Percentiles rank a stretch among this genome's conserved stretches.
These are phyloP conservation scores for Protobothrops flavoviridis DNA, from an alignment of 2,113 vertebrate species.

Conservation along the genomic window DNA sequence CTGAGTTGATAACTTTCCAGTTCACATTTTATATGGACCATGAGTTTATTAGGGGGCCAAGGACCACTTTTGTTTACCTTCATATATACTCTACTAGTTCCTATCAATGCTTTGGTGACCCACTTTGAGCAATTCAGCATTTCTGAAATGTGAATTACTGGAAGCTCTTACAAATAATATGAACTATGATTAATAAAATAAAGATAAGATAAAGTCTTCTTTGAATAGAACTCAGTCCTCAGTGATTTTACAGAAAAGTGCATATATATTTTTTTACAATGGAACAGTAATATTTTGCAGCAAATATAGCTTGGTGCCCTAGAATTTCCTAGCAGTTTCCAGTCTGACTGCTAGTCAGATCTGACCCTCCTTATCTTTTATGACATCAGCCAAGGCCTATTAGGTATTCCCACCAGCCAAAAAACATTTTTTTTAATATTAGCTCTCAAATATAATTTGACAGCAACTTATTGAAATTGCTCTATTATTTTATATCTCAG, in stretches of 20 bases:
- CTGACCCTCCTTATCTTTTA: neutral
- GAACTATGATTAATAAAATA: neutral
- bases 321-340: neutral
- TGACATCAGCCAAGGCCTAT: neutral
- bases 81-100: neutral
- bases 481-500: slow-evolving; percentile 25
- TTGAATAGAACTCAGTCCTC: neutral
- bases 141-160: neutral
- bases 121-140: neutral
- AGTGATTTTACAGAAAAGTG: neutral
- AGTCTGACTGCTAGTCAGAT: neutral
- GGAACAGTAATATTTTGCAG: neutral
- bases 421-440: neutral
- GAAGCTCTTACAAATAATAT: neutral
- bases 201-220: neutral
- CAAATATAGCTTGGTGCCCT: neutral
- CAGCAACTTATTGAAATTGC: neutral
- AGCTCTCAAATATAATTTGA: neutral
- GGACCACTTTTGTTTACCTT: neutral
- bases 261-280: neutral
- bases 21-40: neutral
- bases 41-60: neutral
- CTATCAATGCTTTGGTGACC: neutral
- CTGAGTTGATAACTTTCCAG: neutral
- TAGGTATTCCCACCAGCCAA: neutral